phyloP scores from a whole-genome alignment of 2,888 invertebrate genomes.

The Ophion ventricosus region DNA sequence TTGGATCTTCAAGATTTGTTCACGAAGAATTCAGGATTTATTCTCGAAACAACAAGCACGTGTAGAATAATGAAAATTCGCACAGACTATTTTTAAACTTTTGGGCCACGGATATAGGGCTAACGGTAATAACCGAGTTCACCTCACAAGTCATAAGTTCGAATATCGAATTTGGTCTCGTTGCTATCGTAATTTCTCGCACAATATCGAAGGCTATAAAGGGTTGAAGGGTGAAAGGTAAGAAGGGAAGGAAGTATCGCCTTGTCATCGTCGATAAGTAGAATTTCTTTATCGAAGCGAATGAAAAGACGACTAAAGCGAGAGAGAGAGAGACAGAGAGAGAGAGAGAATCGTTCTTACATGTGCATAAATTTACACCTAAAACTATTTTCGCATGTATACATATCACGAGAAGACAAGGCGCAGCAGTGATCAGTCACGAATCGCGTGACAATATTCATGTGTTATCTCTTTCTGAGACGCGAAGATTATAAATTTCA shows the following conservation, averaged over 20 bases:
- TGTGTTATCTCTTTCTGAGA: conserved; percentile 29
- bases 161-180: conserved; percentile 15
- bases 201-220: neutral
- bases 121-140: neutral
- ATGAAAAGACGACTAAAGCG: neutral
- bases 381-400: conserved; percentile 8
- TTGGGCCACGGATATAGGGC: neutral
- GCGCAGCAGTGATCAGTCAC: conserved; percentile 1
- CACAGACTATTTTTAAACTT: no score
- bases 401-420: neutral
- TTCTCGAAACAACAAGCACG: no score
- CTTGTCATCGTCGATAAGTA: conserved; percentile 33
- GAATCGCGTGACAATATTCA: neutral
- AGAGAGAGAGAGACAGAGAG: no score
- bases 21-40: no score
- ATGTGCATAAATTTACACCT: neutral
- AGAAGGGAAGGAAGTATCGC: neutral
- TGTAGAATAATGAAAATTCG: no score
- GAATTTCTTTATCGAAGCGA: neutral
- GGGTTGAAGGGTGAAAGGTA: conserved; percentile 25
- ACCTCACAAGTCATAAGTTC: conserved; percentile 18
- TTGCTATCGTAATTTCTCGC: conserved; percentile 11
- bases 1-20: no score
- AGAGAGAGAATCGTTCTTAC: neutral
- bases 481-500: conserved; percentile 47